Evolutionary conservation across 2,888 invertebrate genomes (phyloP).

Genomic region (Tinea trinotella): DNA sequence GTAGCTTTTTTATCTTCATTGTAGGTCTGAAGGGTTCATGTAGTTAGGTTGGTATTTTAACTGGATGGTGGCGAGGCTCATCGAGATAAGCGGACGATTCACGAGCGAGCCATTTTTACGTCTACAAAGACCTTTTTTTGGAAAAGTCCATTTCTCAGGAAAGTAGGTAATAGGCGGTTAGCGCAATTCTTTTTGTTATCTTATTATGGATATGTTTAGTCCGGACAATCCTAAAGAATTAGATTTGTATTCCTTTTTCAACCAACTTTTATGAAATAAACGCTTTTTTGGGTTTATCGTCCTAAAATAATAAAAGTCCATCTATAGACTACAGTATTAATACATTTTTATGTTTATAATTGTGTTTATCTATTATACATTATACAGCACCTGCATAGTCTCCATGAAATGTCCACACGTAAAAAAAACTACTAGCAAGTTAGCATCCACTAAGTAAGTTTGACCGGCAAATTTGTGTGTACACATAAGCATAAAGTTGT

Average conservation of each 20-base stretch:
- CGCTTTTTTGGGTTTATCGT: neutral
- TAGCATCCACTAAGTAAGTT: too few species aligned
- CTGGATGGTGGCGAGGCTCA: conserved; percentile 26
- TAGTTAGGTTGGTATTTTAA: conserved; percentile 15
- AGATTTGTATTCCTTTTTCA: conserved; percentile 4
- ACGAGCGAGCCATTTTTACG: conserved; percentile 38
- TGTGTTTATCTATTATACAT: too few species aligned
- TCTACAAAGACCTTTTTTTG: conserved; percentile 40
- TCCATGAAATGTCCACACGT: too few species aligned
- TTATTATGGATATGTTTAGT: conserved; percentile 31
- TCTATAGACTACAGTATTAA: too few species aligned
- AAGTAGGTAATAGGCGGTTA: conserved; percentile 41
- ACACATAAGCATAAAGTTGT: too few species aligned
- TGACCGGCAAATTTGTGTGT: too few species aligned
- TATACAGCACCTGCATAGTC: too few species aligned
- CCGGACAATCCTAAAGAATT: conserved; percentile 7
- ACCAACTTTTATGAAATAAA: neutral
- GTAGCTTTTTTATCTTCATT: conserved; percentile 12
- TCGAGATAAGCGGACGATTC: conserved; percentile 38
- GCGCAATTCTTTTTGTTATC: conserved; percentile 35
- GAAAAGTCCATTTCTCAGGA: conserved; percentile 38
- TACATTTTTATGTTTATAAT: too few species aligned
- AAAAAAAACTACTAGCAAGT: too few species aligned
- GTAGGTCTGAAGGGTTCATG: conserved; percentile 16
- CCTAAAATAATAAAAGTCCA: neutral